A percentile compares a stretch with the other conserved stretches of the same genome.
These are phyloP conservation scores for Campoplex nolae DNA, from an alignment of 2,888 invertebrate genomes.

Conservation along the genomic window DNA sequence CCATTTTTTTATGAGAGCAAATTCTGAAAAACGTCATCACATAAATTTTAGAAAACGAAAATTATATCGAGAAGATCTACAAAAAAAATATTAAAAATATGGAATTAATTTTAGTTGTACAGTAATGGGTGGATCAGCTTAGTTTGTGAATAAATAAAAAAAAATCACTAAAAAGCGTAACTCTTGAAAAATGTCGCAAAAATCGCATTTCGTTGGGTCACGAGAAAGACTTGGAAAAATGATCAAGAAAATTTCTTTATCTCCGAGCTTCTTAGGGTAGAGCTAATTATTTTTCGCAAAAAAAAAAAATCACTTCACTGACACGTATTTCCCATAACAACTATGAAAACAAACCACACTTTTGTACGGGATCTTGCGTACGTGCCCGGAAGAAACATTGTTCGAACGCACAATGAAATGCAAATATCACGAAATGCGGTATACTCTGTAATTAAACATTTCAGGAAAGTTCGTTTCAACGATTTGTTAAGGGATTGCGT, in stretches of 20 bases:
- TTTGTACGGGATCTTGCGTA: background rate
- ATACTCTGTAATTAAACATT: constrained; percentile 25
- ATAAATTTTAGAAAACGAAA: too few relatives aligned
- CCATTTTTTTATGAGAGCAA: background rate
- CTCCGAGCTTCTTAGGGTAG: background rate
- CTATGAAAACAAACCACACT: background rate
- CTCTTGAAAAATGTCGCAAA: background rate
- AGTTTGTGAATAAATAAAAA: background rate
- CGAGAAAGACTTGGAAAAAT: background rate
- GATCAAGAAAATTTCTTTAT: background rate
- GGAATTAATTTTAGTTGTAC: too few relatives aligned
- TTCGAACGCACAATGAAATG: constrained; percentile 26
- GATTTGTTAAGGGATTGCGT: constrained; percentile 16
- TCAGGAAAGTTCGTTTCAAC: background rate
- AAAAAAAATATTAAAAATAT: too few relatives aligned
- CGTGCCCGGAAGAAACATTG: background rate
- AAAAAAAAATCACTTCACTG: background rate
- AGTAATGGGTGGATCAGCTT: too few relatives aligned
- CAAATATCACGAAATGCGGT: constrained; percentile 33
- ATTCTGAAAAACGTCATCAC: too few relatives aligned
- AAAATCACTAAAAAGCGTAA: background rate
- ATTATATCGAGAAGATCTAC: too few relatives aligned
- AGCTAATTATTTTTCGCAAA: background rate
- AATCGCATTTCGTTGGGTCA: background rate
- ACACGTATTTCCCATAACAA: constrained; percentile 1